Conservation (phyloP, 2,888 invertebrate species). For the Drosophila macrospina region DNA sequence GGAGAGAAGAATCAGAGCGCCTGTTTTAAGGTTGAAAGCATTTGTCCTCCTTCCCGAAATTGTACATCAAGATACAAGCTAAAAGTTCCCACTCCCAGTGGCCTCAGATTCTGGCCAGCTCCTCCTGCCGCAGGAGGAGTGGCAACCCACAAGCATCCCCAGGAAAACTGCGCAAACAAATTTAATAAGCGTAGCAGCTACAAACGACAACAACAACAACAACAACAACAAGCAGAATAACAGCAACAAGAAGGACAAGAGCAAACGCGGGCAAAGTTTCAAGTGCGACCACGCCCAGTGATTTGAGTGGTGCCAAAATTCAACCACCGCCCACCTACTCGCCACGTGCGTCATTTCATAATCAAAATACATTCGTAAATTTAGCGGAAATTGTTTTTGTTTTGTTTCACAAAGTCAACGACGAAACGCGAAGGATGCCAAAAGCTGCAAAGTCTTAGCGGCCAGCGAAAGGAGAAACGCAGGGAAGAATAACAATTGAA, state of each 20-base stretch:
- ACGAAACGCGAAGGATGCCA: conserved; percentile 10
- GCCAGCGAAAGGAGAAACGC: conserved; percentile 5
- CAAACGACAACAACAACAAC: conserved; percentile 29
- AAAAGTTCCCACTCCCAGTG: conserved; percentile 21
- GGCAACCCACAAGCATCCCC: conserved; percentile 19
- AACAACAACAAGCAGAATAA: conserved; percentile 3
- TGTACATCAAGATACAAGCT: conserved; percentile 30
- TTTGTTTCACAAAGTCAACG: conserved; percentile 50
- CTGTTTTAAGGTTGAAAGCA: conserved; percentile 40
- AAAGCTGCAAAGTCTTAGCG: conserved; percentile 33
- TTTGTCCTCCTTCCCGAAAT: conserved; percentile 6
- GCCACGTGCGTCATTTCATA: conserved; percentile 57
- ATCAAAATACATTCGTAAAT: conserved; percentile 64
- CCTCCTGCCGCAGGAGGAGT: not conserved
- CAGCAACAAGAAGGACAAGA: not conserved
- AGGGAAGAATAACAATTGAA: conserved; percentile 19
- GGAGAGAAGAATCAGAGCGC: conserved; percentile 16
- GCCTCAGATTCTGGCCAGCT: not conserved
- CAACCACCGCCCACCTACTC: not conserved
- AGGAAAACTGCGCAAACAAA: conserved; percentile 50
- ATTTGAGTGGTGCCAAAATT: conserved; percentile 22
- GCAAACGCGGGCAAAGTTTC: conserved; percentile 36
- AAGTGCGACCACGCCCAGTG: conserved; percentile 54
- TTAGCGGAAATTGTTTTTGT: conserved; percentile 65
- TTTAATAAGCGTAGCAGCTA: conserved; percentile 61